Evolutionary conservation across 2,888 invertebrate genomes (phyloP).

Genomic region (Tipula confusa): DNA sequence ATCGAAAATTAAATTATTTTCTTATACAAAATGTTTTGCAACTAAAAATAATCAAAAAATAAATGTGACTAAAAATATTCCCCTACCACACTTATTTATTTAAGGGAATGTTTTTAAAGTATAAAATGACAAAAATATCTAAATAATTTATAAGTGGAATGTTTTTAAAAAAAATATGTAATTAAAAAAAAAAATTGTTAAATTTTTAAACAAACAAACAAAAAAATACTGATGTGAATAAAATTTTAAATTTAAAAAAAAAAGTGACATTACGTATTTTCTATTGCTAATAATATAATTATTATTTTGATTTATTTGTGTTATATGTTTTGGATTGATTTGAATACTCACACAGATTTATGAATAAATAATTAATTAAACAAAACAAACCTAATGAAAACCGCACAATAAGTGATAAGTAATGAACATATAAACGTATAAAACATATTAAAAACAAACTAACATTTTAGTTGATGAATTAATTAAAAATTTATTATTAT

Average conservation of each 20-base stretch:
- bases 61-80: constrained; percentile 3
- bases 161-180: not conserved
- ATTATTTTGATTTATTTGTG: not conserved
- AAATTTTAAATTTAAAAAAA: not conserved
- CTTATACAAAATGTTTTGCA: not conserved
- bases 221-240: constrained; percentile 20
- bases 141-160: not conserved
- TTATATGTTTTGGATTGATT: not conserved
- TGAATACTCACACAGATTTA: constrained; percentile 14
- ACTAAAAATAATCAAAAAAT: not conserved
- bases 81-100: not conserved
- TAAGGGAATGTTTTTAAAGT: constrained; percentile 10
- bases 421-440: not conserved
- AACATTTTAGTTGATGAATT: not conserved
- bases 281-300: not conserved
- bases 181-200: not conserved
- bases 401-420: not conserved
- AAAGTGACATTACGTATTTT: constrained; percentile 4
- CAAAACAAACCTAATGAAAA: not conserved
- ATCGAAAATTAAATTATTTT: not conserved
- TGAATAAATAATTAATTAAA: not conserved
- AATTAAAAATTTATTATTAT: not conserved
- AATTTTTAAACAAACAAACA: not conserved
- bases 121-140: not conserved
- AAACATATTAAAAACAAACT: constrained; percentile 21